phyloP scores from a whole-genome alignment of 2,113 vertebrate genomes.

The Junco hyemalis region DNA sequence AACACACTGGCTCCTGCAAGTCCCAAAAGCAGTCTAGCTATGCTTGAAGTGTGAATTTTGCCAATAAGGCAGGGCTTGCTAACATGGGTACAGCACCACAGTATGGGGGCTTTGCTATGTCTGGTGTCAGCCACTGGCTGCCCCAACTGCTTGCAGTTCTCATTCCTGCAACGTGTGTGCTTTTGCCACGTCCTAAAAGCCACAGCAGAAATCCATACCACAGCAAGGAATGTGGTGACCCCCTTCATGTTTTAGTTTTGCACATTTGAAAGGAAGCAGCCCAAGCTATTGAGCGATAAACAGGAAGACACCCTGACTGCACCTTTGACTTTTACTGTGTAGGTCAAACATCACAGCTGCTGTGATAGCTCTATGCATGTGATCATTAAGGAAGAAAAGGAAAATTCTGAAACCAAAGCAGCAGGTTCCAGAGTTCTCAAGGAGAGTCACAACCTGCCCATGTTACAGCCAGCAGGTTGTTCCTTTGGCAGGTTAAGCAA shows the following conservation, averaged over 20 bases:
- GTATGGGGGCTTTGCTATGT: background rate
- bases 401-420: background rate
- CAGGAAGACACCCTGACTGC: slow-evolving; percentile 52
- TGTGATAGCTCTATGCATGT: background rate
- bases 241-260: slow-evolving; percentile 18
- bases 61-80: background rate
- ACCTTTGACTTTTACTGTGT: slow-evolving; percentile 53
- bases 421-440: slow-evolving; percentile 19
- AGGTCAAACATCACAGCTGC: slow-evolving; percentile 34
- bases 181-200: background rate
- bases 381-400: background rate
- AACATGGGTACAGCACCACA: background rate
- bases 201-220: background rate
- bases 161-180: background rate
- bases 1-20: background rate
- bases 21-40: background rate
- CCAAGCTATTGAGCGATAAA: slow-evolving; percentile 32
- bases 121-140: background rate
- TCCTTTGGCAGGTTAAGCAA: slow-evolving; percentile 30
- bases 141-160: background rate
- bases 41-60: background rate
- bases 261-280: slow-evolving; percentile 39
- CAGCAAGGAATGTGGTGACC: background rate
- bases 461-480: slow-evolving; percentile 15
- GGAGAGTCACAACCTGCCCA: background rate